phyloP scores from a whole-genome alignment of 1,140 invertebrate species.

The Neomicropteryx cornuta region DNA sequence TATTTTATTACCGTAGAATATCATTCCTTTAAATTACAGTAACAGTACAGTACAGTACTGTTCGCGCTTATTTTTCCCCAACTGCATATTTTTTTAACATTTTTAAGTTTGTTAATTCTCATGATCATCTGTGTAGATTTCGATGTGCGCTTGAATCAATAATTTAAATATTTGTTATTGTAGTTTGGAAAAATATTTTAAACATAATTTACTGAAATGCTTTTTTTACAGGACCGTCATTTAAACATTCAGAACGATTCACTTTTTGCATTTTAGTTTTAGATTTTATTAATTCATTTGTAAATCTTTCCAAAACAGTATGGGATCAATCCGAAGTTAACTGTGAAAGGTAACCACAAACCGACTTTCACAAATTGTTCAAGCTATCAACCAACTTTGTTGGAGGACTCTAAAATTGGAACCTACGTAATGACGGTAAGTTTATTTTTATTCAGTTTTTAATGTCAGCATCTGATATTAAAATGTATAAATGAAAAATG shows the following conservation, averaged over 20 bases:
- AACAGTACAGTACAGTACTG: no score
- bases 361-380: constrained; percentile 63
- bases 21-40: no score
- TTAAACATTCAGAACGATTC: neutral
- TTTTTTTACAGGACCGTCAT: neutral
- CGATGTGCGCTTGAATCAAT: neutral
- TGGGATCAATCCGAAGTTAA: constrained; percentile 26
- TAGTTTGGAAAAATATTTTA: neutral
- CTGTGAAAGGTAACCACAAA: constrained; percentile 56
- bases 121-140: no score
- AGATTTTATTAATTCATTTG: constrained; percentile 23
- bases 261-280: neutral
- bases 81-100: no score
- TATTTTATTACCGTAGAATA: no score
- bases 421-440: constrained; percentile 53
- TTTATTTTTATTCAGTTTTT: constrained; percentile 4
- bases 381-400: constrained; percentile 51
- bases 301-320: constrained; percentile 11
- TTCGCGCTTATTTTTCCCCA: no score
- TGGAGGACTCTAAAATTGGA: constrained; percentile 51
- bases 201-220: neutral
- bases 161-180: neutral
- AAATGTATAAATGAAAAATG: no score
- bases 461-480: no score
- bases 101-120: no score